Conservation (phyloP, 2,888 invertebrate genomes). For the Macropis europaea region DNA sequence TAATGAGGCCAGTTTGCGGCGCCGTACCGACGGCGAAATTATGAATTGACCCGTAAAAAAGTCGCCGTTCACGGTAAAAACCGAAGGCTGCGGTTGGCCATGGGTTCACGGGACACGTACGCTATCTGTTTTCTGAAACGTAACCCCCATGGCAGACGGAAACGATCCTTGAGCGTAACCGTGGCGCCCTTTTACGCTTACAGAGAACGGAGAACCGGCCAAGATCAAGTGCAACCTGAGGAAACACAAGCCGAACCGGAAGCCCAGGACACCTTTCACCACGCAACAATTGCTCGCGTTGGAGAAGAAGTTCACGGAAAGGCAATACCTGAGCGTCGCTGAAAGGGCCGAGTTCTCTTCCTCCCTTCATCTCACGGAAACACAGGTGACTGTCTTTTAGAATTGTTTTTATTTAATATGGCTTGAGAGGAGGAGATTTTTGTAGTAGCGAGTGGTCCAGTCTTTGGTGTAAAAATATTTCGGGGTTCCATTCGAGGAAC, state of each 20-base stretch:
- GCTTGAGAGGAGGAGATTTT: too few relatives aligned
- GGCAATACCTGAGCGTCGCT: constrained; percentile 98
- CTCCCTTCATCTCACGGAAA: constrained; percentile 94
- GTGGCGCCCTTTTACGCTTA: constrained; percentile 79
- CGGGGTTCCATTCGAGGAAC: too few relatives aligned
- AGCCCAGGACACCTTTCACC: constrained; percentile 99
- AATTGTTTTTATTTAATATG: not conserved
- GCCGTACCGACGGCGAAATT: constrained; percentile 72
- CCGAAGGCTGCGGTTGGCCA: constrained; percentile 60
- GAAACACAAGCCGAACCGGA: constrained; percentile 98
- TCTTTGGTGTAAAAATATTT: too few relatives aligned
- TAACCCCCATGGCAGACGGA: constrained; percentile 39
- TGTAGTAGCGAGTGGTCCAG: too few relatives aligned
- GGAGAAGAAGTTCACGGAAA: constrained; percentile 97
- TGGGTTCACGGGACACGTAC: constrained; percentile 53
- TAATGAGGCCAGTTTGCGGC: constrained; percentile 74
- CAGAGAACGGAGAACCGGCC: constrained; percentile 89
- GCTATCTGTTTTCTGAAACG: too few relatives aligned
- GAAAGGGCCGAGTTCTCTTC: constrained; percentile 98
- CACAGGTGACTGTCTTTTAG: constrained; percentile 84
- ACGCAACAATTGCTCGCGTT: constrained; percentile 96
- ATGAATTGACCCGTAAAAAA: constrained; percentile 70
- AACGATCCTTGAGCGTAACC: constrained; percentile 66
- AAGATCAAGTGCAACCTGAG: constrained; percentile 94
- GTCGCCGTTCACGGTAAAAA: constrained; percentile 60